Evolutionary conservation across 2,888 invertebrate genomes (phyloP).

Genomic region (Miltochrista miniata): DNA sequence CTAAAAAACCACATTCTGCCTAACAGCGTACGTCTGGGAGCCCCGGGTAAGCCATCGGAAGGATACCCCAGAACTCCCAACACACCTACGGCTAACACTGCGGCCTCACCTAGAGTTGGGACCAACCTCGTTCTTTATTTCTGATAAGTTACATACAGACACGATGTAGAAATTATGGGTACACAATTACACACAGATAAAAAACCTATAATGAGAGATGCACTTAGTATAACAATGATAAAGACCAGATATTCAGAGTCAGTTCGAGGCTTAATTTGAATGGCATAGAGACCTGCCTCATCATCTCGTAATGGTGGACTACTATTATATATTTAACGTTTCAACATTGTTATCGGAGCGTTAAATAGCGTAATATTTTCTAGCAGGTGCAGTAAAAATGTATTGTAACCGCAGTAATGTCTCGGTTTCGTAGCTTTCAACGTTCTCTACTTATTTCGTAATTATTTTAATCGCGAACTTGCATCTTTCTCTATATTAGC

Average conservation of each 20-base stretch:
- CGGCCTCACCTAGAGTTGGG: no score
- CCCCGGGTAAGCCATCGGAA: no score
- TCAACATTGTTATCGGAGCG: constrained; percentile 56
- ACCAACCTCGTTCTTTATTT: no score
- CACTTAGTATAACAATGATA: not conserved
- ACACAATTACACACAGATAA: not conserved
- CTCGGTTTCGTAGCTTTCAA: constrained; percentile 25
- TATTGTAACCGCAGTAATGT: constrained; percentile 35
- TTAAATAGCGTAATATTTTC: constrained; percentile 46
- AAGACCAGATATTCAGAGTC: constrained; percentile 5
- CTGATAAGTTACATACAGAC: no score
- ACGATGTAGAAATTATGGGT: no score
- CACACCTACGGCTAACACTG: no score
- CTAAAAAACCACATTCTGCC: no score
- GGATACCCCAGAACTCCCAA: no score
- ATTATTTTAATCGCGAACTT: constrained; percentile 19
- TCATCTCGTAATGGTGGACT: constrained; percentile 45
- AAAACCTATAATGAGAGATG: not conserved
- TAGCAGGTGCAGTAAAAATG: constrained; percentile 43
- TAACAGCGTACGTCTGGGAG: no score
- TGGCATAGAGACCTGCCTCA: constrained; percentile 41
- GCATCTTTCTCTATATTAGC: no score
- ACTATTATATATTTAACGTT: constrained; percentile 42
- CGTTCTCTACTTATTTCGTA: constrained; percentile 13
- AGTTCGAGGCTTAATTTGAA: constrained; percentile 40